Base-by-base conservation (phyloP, 2,888 invertebrate species). In the Heliothis peltigera region DNA sequence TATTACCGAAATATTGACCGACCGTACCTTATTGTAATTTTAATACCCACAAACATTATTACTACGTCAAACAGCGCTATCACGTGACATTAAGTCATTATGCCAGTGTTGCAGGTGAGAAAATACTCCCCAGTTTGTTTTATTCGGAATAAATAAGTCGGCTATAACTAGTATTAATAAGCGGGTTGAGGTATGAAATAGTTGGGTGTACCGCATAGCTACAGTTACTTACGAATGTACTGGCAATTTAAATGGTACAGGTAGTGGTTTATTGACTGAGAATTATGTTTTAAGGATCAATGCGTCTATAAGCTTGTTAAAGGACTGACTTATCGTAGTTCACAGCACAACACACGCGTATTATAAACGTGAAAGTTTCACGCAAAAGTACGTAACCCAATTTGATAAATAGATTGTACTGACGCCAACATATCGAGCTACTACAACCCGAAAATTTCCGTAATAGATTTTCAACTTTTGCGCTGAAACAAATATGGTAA, bases 61-160 rank as follows among this genome's bases (percentile, higher is more conserved):
- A 59, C 51, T 46, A 51, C 32, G 58, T 52, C 68, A 79, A 79
- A 83, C 74, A 77, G 64, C 58, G 51, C 43, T 60, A 75, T 83
- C 62, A 74, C 84, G 83, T 84, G 84, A 79, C 82, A 76, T 62
- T 57, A 43, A 64, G 75, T 78, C 82, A 80, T 84, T 84, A 83
- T 62, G 52, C 60, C 46, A 52, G 55, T 75, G 75, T 69, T 80
- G 76, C 67, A 71, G 71, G 79, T 76, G 78, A 77, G 76, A 75
- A 84, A 80, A 80, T 62, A 77, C 55, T 55, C 70, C 47, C 67
- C 52, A 66, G 68, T 77, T 75, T 74, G 69, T 75, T 63, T 64
- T 75, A 76, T 74, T 74, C 71, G 71, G 65, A 63, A 58, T 75
- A 79, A 79, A 77, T 74, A 69, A 76, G 59, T 57, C 58, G 15